A percentile compares a stretch with the other conserved stretches of the same genome.
These are phyloP conservation scores for Clarias laeviceps DNA, from an alignment of 2,797 vertebrate genomes.

Conservation along the genomic window DNA sequence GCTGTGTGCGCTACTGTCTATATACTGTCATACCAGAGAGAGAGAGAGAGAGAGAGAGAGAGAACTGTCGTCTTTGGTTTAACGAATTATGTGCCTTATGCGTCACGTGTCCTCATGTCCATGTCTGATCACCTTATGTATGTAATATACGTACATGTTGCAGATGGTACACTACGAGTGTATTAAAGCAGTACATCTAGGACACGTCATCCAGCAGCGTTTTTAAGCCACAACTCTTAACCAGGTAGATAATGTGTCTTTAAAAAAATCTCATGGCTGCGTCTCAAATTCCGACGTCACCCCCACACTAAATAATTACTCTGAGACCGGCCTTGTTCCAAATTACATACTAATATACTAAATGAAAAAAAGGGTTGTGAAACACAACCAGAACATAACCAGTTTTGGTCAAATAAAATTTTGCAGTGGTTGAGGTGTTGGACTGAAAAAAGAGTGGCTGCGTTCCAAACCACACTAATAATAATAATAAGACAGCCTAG, in stretches of 20 bases:
- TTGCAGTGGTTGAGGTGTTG: too few relatives aligned
- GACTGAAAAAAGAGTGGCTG: not conserved
- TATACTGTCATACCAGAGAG: not conserved
- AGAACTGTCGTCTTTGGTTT: not conserved
- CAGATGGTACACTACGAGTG: slow-evolving; percentile 1
- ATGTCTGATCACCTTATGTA: not conserved
- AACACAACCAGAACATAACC: too few relatives aligned
- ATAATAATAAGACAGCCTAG: too few relatives aligned
- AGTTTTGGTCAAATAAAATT: too few relatives aligned
- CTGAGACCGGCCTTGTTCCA: not conserved
- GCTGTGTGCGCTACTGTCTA: not conserved
- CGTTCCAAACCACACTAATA: not conserved
- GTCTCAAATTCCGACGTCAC: not conserved
- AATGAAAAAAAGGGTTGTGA: not conserved
- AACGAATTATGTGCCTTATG: not conserved
- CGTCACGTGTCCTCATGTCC: not conserved
- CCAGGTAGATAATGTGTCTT: too few relatives aligned
- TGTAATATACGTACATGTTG: not conserved
- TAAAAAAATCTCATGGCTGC: not conserved
- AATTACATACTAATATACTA: not conserved
- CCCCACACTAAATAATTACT: not conserved
- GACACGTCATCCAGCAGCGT: not conserved
- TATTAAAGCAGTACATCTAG: not conserved
- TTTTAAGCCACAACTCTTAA: not conserved
- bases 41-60: not conserved